Evolutionary conservation across 2,888 invertebrate species (phyloP).

Genomic region (Clunio marinus): DNA sequence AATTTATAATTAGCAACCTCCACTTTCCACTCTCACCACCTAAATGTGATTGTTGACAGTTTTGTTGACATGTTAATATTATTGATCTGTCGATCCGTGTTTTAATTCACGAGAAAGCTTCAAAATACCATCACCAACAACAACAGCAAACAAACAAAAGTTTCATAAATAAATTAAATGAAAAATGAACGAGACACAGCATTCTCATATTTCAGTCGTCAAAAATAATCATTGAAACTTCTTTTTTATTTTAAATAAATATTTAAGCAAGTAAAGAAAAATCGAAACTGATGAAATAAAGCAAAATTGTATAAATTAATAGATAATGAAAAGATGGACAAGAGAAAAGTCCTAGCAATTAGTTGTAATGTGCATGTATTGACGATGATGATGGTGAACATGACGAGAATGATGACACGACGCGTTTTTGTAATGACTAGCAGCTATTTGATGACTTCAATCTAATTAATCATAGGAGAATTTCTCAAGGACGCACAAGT

Average conservation of each 20-base stretch:
- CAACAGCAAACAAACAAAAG: too few relatives aligned
- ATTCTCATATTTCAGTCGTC: conserved; percentile 13
- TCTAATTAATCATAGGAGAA: too few relatives aligned
- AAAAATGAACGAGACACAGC: too few relatives aligned
- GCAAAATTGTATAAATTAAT: conserved; percentile 25
- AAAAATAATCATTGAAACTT: background rate
- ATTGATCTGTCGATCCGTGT: background rate
- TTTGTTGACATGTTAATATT: background rate
- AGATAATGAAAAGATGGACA: background rate
- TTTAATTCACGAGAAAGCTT: background rate
- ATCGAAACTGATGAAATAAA: background rate
- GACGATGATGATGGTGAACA: conserved; percentile 5
- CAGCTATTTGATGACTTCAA: too few relatives aligned
- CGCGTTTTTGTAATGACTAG: too few relatives aligned
- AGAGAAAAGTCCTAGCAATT: conserved; percentile 32
- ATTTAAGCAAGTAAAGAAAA: too few relatives aligned
- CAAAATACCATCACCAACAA: background rate
- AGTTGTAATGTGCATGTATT: conserved; percentile 35
- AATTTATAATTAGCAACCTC: background rate
- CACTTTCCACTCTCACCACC: background rate
- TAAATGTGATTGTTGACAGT: background rate
- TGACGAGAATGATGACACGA: background rate
- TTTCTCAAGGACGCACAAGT: too few relatives aligned
- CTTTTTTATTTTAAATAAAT: background rate
- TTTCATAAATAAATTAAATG: background rate